Base-by-base conservation (phyloP, 2,797 vertebrate genomes). In the Caiman crocodilus region DNA sequence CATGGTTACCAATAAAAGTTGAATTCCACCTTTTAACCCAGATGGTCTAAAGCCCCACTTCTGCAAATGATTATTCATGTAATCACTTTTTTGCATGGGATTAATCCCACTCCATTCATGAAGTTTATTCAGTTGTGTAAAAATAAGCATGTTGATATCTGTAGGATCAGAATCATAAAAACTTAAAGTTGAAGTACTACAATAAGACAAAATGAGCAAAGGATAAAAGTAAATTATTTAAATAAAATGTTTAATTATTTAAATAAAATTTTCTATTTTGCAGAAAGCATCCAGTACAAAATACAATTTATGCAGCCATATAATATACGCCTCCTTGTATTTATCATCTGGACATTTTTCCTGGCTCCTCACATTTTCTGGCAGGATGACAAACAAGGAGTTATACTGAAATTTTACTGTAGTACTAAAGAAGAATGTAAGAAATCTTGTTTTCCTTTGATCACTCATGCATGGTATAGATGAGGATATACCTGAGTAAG, bases 131-230 rank as follows among this genome's bases (percentile, higher is more conserved):
- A 69, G 28, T 42, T 42, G 20, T 67, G 28, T 67, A 84, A 88
- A 85, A 11, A 25, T 59, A 88, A 57, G 14, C 12, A 61, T 14
- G 79, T 42, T 76, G 64, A 35, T 79, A 32, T 73, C 50, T 64
- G 8, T 50, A 89, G 92, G 87, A 88, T 88, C 23, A 77, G 30
- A 73, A 85, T 85, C 35, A 50, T 50, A 50, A 50, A 32, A 71
- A 26, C 35, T 25, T 21, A 50, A 35, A 73, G 25, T 23, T 50
- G 25, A 73, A 17, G 23, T 73, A 60, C 26, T 85, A 71, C 14
- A 59, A 77, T n/a, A 84, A 57, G 21, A 73, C 81, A 90, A 79
- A 35, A 12, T 26, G 84, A 92, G 56, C 65, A 88, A 92, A 89
- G 79, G 0, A 60, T 58, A 78, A 78, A 14, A 74, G 55, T 81